Percentiles rank a stretch among this genome's conserved stretches.
These are phyloP conservation scores for Heliconius cydno DNA, from an alignment of 2,888 invertebrate genomes.

Conservation along the genomic window DNA sequence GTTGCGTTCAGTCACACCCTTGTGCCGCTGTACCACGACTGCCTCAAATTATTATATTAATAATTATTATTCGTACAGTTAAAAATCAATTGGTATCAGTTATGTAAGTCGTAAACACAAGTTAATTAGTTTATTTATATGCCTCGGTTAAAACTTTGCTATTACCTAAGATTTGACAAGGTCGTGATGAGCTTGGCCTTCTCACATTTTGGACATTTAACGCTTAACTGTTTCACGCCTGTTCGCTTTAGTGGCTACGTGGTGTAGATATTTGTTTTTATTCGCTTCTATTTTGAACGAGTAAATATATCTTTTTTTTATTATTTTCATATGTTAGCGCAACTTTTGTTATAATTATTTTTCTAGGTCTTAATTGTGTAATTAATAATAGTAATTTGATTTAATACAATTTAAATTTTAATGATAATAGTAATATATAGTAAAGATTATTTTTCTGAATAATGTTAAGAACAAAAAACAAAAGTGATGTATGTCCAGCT, in stretches of 20 bases:
- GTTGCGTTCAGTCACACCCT: too few species aligned
- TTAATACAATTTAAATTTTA: too few species aligned
- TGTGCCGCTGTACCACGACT: too few species aligned
- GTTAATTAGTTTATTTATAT: slow-evolving; percentile 46
- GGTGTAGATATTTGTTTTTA: slow-evolving; percentile 1
- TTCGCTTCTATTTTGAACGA: background rate
- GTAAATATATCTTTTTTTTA: too few species aligned
- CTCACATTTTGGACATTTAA: slow-evolving; percentile 38
- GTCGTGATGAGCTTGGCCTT: slow-evolving; percentile 51
- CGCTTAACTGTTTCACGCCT: slow-evolving; percentile 25
- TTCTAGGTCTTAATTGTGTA: too few species aligned
- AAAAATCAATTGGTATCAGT: background rate
- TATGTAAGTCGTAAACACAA: slow-evolving; percentile 31
- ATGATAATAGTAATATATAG: too few species aligned
- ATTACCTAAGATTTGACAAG: slow-evolving; percentile 56
- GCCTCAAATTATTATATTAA: too few species aligned
- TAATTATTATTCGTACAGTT: background rate
- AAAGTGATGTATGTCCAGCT: background rate
- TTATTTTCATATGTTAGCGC: background rate
- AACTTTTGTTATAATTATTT: background rate
- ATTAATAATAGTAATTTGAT: too few species aligned
- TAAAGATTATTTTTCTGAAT: background rate
- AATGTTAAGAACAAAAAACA: background rate
- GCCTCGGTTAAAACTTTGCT: slow-evolving; percentile 51
- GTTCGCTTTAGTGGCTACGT: slow-evolving; percentile 6